These are phyloP conservation scores for Cheilosia grossa DNA, from an alignment of 2,888 invertebrate genomes.

Conservation along the genomic window DNA sequence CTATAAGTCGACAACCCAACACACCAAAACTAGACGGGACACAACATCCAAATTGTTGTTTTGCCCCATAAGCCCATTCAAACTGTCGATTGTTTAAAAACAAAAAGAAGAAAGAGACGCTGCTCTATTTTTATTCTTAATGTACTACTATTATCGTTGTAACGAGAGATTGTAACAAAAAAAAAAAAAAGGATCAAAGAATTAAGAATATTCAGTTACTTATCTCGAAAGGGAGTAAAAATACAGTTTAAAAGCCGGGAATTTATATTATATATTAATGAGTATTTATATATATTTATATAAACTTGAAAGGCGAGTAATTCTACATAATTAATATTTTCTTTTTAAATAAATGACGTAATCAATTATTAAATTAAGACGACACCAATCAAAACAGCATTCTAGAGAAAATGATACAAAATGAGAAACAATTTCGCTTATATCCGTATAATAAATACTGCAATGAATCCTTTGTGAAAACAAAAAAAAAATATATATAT, in stretches of 20 bases:
- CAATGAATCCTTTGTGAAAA: slow-evolving; percentile 30
- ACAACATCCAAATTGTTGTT: no score
- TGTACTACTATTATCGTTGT: background rate
- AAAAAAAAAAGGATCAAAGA: slow-evolving; percentile 26
- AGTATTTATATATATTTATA: slow-evolving; percentile 71
- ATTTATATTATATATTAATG: slow-evolving; percentile 71
- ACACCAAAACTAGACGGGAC: no score
- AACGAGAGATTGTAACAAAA: slow-evolving; percentile 35
- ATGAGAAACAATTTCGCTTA: slow-evolving; percentile 26
- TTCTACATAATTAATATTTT: slow-evolving; percentile 17
- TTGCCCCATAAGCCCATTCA: no score
- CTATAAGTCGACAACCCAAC: no score
- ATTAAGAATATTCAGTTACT: slow-evolving; percentile 41
- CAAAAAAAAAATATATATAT: background rate
- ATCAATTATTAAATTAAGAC: slow-evolving; percentile 31
- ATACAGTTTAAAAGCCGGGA: slow-evolving; percentile 67
- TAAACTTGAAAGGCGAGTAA: slow-evolving; percentile 53
- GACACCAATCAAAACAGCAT: slow-evolving; percentile 22
- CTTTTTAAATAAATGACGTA: slow-evolving; percentile 20
- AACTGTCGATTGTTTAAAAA: no score
- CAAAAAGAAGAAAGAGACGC: no score
- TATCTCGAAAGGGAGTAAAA: slow-evolving; percentile 35
- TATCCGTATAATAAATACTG: slow-evolving; percentile 21
- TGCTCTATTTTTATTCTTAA: no score
- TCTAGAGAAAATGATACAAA: slow-evolving; percentile 27